These are phyloP conservation scores for Bombus sylvicola DNA, from an alignment of 1,140 invertebrate species.

Conservation along the genomic window DNA sequence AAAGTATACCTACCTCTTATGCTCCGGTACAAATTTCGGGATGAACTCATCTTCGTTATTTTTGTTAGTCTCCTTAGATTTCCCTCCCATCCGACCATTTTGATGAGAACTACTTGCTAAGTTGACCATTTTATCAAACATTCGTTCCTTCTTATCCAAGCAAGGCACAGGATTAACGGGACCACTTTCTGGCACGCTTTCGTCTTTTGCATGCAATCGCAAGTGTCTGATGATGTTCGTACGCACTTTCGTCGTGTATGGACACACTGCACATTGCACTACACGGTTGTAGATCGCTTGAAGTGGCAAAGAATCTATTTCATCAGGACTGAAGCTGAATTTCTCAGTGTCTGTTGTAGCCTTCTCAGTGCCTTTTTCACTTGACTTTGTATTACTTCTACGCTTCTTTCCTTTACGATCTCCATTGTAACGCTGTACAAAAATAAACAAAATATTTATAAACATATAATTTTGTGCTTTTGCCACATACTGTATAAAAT, in stretches of 20 bases:
- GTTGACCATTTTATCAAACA: conserved; percentile 94
- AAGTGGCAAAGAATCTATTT: conserved; percentile 86
- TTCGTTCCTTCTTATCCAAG: conserved; percentile 89
- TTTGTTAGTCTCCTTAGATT: conserved; percentile 66
- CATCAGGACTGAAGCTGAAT: conserved; percentile 83
- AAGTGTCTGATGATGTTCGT: conserved; percentile 90
- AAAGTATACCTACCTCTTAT: conserved; percentile 79
- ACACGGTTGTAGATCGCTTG: conserved; percentile 86
- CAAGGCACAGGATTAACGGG: conserved; percentile 92
- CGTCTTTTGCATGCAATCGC: conserved; percentile 85
- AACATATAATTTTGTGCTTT: neutral
- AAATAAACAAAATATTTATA: neutral
- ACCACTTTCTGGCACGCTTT: conserved; percentile 85
- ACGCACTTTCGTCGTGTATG: conserved; percentile 89
- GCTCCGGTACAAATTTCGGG: conserved; percentile 86
- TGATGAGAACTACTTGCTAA: conserved; percentile 88
- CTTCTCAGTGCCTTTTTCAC: conserved; percentile 67
- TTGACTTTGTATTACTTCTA: conserved; percentile 44
- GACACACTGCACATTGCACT: conserved; percentile 86
- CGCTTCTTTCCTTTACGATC: conserved; percentile 69
- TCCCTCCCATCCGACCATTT: conserved; percentile 80
- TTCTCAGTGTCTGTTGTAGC: conserved; percentile 74
- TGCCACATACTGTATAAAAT: neutral
- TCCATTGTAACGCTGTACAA: conserved; percentile 45
- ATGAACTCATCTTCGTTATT: conserved; percentile 67